Percentiles rank a stretch among this genome's conserved stretches.
Conservation (phyloP, 2,888 invertebrate genomes). For the Actias luna region DNA sequence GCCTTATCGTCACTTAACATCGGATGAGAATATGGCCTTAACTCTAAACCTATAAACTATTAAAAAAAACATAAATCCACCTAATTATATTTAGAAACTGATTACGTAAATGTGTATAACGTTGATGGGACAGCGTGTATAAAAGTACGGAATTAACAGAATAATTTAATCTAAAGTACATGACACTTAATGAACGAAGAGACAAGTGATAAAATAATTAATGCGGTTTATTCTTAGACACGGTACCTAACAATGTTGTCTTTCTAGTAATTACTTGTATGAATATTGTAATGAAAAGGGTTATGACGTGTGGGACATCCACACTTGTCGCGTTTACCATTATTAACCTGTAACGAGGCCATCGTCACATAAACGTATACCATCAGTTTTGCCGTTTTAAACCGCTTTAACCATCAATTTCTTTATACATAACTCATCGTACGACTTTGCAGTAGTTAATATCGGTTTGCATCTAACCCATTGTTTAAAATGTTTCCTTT, state of each 20-base stretch:
- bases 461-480: neutral
- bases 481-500: neutral
- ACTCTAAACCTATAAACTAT: too few species aligned
- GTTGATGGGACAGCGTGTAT: neutral
- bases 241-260: neutral
- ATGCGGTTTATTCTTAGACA: neutral
- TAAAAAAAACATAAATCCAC: neutral
- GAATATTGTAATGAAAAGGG: slow-evolving; percentile 36
- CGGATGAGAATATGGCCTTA: too few species aligned
- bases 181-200: neutral
- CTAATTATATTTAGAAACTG: neutral
- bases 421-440: slow-evolving; percentile 4
- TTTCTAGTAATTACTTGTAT: slow-evolving; percentile 26
- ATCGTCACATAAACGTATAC: slow-evolving; percentile 37
- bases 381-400: slow-evolving; percentile 37
- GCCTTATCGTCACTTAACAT: too few species aligned
- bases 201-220: neutral
- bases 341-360: slow-evolving; percentile 34
- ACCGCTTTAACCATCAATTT: slow-evolving; percentile 30
- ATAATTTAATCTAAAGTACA: neutral
- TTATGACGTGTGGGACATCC: slow-evolving; percentile 22
- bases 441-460: neutral
- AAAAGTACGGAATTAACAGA: neutral
- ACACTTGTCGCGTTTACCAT: slow-evolving; percentile 32
- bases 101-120: neutral